A percentile compares a stretch with the other conserved stretches of the same genome.
Conservation (phyloP, 2,113 vertebrate species). For the Paramisgurnus dabryanus region DNA sequence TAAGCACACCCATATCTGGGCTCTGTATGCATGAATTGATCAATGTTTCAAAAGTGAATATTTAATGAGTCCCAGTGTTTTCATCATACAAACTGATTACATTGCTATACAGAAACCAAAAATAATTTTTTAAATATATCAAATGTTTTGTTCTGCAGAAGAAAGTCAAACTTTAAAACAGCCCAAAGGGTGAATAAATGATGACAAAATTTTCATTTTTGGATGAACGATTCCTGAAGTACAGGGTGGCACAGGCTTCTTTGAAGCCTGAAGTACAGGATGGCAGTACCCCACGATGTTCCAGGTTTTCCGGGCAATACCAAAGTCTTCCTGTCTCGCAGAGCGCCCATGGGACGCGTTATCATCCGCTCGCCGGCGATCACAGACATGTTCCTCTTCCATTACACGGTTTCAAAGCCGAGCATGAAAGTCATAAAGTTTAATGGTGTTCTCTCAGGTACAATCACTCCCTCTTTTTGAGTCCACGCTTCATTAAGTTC, state of each 20-base stretch:
- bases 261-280: neutral
- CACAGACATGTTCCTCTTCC: constrained; percentile 51
- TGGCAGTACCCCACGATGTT: neutral
- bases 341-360: constrained; percentile 36
- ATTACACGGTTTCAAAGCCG: constrained; percentile 42
- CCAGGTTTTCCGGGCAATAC: neutral
- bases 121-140: too few species aligned
- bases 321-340: neutral
- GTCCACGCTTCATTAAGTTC: constrained; percentile 50
- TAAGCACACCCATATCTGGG: too few species aligned
- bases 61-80: too few species aligned
- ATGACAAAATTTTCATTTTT: too few species aligned
- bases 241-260: neutral
- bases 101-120: too few species aligned
- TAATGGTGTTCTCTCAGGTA: constrained; percentile 51
- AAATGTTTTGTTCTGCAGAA: too few species aligned
- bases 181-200: too few species aligned
- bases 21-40: too few species aligned
- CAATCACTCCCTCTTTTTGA: constrained; percentile 43
- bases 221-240: too few species aligned
- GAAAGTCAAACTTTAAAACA: too few species aligned
- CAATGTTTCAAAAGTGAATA: too few species aligned
- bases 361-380: constrained; percentile 29
- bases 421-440: constrained; percentile 56
- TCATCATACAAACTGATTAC: too few species aligned